Base-by-base conservation (phyloP, 2,888 invertebrate genomes). In the Epinotia nisella region DNA sequence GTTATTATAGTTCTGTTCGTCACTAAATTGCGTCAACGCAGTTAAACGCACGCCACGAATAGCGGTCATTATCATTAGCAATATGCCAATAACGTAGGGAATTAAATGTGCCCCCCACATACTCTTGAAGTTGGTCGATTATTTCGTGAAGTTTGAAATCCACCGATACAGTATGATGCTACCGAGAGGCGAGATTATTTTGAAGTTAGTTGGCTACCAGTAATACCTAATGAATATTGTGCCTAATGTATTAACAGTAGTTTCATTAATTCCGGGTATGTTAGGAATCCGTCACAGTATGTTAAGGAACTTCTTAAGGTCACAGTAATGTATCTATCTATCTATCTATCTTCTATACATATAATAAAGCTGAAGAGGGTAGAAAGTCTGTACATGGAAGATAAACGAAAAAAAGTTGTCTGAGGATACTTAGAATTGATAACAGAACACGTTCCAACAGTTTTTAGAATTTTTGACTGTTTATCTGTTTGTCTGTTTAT, bases 61-160 rank as follows among this genome's bases (percentile, higher is more conserved):
- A 19, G 45, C 17, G 10, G 17, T 24, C 15, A 60, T 17, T 24
- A 15, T 24, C 15, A 60, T 17, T 24, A 15, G 21, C 19, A 66
- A 41, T 9, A 60, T 41, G 19, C 29, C n/a, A 45, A n/a, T 64
- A n/a, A 17, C 24, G 13, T 21, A 35, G 11, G 35, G 9, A n/a
- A 53, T 24, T 21, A 59, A 71, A 51, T 59, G 59, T 17, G 59
- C 65, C n/a, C n/a, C n/a, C n/a, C 71, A 71, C 62, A 3, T 11
- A 4, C 21, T 56, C 35, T 56, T 56, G 10, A 10, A n/a, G 10
- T 58, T 5, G 29, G 2, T 21, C n/a, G 13, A 49, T n/a, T 49
- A 49, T 5, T n/a, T n/a, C n/a, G 1, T n/a, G n/a, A 49, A 49
- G n/a, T n/a, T 49, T 49, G 5, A 5, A 49, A 35, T 35, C 9